Conservation (phyloP, 2,113 vertebrate genomes). For the Aspiorhynchus laticeps region DNA sequence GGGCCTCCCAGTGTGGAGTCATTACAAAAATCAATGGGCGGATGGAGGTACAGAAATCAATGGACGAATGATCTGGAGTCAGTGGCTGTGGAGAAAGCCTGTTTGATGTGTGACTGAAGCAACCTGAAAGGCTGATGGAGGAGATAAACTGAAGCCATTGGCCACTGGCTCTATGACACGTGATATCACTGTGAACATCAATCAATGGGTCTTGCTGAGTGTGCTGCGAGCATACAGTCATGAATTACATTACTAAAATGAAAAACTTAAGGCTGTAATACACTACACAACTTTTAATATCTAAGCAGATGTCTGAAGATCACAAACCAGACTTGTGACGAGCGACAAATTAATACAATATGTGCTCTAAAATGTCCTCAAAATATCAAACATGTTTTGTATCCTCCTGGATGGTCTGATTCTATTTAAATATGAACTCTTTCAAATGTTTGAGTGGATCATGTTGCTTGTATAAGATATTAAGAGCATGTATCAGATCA, state of each 20-base stretch:
- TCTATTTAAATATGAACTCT: not conserved
- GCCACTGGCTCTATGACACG: constrained; percentile 4
- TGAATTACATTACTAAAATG: not conserved
- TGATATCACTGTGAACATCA: not conserved
- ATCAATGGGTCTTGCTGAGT: constrained; percentile 25
- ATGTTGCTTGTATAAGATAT: constrained; percentile 2
- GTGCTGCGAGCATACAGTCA: not conserved
- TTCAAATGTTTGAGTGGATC: not conserved
- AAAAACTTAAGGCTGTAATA: not conserved
- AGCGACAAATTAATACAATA: too few relatives aligned
- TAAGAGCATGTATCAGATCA: not conserved
- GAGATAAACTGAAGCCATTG: constrained; percentile 12
- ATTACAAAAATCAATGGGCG: constrained; percentile 47
- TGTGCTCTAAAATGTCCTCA: too few relatives aligned
- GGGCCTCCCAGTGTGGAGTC: constrained; percentile 33
- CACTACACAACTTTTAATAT: not conserved
- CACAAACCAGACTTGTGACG: too few relatives aligned
- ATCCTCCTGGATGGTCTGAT: too few relatives aligned
- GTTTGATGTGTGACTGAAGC: not conserved
- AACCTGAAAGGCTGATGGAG: constrained; percentile 22
- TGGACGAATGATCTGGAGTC: constrained; percentile 2
- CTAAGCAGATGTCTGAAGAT: too few relatives aligned
- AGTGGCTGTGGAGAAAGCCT: constrained; percentile 4
- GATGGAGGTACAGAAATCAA: constrained; percentile 21
- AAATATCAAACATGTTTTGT: too few relatives aligned